Base-by-base conservation (phyloP, 2,797 vertebrate species). In the Falco columbarius region DNA sequence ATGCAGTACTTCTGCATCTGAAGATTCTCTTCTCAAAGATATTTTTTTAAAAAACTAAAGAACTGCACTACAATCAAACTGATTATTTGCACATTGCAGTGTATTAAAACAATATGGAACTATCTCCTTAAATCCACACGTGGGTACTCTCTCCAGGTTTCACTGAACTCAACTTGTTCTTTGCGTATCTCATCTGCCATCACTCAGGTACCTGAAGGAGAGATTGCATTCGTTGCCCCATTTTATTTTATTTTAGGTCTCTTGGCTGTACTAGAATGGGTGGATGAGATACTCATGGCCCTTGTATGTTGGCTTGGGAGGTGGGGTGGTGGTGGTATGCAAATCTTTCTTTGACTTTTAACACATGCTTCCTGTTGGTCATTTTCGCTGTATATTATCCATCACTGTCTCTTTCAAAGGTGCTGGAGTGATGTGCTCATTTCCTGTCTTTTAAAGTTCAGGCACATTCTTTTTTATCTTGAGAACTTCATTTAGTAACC, bases 371-470 rank as follows among this genome's bases (percentile, higher is more conserved):
- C 44, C 81, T 75, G 42, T 58, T 55, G 52, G 75, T 70, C 38
- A 14, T 80, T 91, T 89, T 68, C 66, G 30, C 70, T 61, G 8
- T 47, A 3, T 84, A 61, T 65, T 54, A 84, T 73, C 83, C 42
- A 68, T 94, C 91, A 59, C 65, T 7, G 9, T 86, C 44, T 44
- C 81, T 95, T 96, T 95, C 80, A 89, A 92, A 92, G 75, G 71
- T 87, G 77, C 86, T 94, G 74, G 72, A 84, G 74, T 70, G 86
- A 71, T 95, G 95, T 94, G 86, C 49, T 97, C 91, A 97, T 97
- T 97, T 97, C 97, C 96, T 96, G 95, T 58, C 95, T 96, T 97
- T 97, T 94, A 81, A 94, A 95, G 89, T 86, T 88, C 59, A 77
- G 49, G 32, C 85, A 82, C 79, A 89, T 95, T 95, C 85, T 94